Evolutionary conservation across 2,888 invertebrate genomes (phyloP).

Genomic region (Limnephilus auricula): DNA sequence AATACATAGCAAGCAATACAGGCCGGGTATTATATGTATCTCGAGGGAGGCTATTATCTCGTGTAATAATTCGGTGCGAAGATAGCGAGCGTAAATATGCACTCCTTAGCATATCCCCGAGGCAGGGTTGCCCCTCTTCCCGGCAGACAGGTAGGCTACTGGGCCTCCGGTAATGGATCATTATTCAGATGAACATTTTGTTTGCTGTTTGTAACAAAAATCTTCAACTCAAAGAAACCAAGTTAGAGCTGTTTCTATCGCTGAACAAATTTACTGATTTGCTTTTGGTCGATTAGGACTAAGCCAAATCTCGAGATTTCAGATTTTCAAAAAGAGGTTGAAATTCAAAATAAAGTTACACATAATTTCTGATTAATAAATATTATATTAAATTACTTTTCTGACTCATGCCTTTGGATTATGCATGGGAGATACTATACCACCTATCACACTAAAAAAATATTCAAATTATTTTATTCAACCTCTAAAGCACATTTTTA

Average conservation of each 20-base stretch:
- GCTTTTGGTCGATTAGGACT: background rate
- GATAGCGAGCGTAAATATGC: conserved; percentile 53
- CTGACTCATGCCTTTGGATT: too few species aligned
- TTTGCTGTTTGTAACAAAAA: background rate
- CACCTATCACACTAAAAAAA: too few species aligned
- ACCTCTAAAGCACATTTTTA: too few species aligned
- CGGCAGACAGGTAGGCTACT: conserved; percentile 10
- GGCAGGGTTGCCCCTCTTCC: conserved; percentile 29
- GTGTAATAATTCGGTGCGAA: conserved; percentile 58
- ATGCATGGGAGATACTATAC: too few species aligned
- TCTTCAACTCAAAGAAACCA: background rate
- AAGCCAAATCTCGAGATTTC: background rate
- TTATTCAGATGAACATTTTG: background rate
- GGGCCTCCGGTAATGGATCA: background rate
- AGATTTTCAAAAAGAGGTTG: background rate
- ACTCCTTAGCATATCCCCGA: conserved; percentile 55
- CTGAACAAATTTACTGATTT: background rate
- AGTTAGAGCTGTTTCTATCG: background rate
- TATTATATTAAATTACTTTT: too few species aligned
- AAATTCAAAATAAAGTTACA: background rate
- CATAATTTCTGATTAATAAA: too few species aligned
- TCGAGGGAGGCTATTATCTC: conserved; percentile 63
- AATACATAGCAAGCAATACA: background rate
- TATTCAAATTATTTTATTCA: too few species aligned
- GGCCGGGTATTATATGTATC: conserved; percentile 43